Evolutionary conservation across 2,797 vertebrate species (phyloP).

Genomic region (Platyrinchus mystaceus): DNA sequence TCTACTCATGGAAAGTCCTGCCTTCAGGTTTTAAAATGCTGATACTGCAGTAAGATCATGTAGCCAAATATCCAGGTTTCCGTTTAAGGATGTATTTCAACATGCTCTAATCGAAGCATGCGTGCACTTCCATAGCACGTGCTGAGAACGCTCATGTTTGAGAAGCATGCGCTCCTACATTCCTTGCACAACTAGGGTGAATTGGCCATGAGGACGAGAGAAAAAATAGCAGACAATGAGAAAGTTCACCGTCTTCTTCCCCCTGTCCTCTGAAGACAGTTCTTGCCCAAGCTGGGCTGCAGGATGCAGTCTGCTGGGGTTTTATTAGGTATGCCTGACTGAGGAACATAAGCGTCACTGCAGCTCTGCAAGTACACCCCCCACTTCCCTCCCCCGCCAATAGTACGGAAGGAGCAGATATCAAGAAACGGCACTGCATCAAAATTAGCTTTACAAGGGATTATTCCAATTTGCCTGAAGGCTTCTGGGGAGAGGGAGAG

Average conservation of each 20-base stretch:
- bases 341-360: not conserved
- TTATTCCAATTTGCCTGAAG: not conserved
- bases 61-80: not conserved
- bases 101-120: fast-evolving
- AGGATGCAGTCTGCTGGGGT: not conserved
- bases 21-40: not conserved
- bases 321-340: not conserved
- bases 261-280: not conserved
- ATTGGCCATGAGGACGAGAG: not conserved
- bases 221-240: not conserved
- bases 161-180: fast-evolving
- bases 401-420: not conserved
- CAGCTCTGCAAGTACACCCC: not conserved
- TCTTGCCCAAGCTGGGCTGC: not conserved
- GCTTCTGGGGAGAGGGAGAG: not conserved
- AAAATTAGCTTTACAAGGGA: not conserved
- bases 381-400: fast-evolving
- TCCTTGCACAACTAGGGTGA: not conserved
- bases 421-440: not conserved
- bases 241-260: not conserved
- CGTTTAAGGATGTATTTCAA: not conserved
- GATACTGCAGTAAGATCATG: not conserved
- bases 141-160: fast-evolving
- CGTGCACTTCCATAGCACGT: fast-evolving
- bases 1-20: not conserved